Evolutionary conservation across 2,113 vertebrate species (phyloP).

Genomic region (Apteryx mantelli): DNA sequence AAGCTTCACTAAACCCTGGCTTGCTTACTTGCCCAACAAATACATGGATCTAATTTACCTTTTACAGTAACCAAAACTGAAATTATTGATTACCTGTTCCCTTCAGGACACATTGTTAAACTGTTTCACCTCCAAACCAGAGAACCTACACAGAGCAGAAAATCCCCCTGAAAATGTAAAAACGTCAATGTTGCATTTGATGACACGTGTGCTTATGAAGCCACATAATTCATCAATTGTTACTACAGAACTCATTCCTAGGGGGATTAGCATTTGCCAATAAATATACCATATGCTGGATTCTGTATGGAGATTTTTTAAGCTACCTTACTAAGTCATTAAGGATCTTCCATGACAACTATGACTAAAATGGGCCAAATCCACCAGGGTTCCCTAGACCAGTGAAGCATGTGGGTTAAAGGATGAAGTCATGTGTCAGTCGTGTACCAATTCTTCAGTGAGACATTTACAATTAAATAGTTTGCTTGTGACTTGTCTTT

Average conservation of each 20-base stretch:
- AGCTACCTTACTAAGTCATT: constrained; percentile 66
- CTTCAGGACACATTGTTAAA: constrained; percentile 50
- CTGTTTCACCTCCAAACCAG: constrained; percentile 57
- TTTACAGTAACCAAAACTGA: constrained; percentile 71
- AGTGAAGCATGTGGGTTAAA: constrained; percentile 51
- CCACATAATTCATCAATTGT: constrained; percentile 76
- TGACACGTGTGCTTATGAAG: constrained; percentile 68
- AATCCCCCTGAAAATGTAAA: constrained; percentile 72
- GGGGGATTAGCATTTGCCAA: constrained; percentile 65
- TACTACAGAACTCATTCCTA: constrained; percentile 58
- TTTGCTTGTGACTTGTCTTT: constrained; percentile 58
- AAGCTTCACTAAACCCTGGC: neutral
- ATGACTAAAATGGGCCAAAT: constrained; percentile 63
- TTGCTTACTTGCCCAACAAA: constrained; percentile 35
- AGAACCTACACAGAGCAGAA: constrained; percentile 63
- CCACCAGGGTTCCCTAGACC: constrained; percentile 60
- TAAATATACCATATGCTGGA: constrained; percentile 71
- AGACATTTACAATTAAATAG: constrained; percentile 56
- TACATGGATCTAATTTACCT: constrained; percentile 55
- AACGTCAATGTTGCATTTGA: constrained; percentile 71
- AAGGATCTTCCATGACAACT: constrained; percentile 62
- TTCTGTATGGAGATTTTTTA: constrained; percentile 60
- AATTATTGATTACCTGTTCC: constrained; percentile 74
- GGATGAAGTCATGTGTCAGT: constrained; percentile 74
- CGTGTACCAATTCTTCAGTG: constrained; percentile 50